Evolutionary conservation across 1,140 invertebrate species (phyloP).

Genomic region (Orius insidiosus): DNA sequence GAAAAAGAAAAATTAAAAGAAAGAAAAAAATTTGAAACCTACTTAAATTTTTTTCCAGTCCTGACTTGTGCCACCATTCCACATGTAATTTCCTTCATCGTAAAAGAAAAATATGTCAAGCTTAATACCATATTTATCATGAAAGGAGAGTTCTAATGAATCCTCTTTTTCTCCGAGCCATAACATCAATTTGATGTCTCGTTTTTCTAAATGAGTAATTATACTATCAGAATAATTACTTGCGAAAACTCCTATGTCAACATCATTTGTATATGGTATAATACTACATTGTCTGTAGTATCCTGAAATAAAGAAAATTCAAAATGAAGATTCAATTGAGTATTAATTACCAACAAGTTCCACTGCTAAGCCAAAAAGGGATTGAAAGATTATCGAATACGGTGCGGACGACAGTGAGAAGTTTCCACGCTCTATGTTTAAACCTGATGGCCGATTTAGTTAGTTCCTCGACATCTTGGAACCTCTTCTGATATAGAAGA

Average conservation of each 20-base stretch:
- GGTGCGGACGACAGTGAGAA: too few species aligned
- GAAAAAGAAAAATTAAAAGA: constrained; percentile 17
- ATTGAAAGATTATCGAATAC: too few species aligned
- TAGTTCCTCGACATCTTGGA: too few species aligned
- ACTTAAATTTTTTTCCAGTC: constrained; percentile 39
- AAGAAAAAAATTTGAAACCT: too few species aligned
- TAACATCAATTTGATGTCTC: constrained; percentile 31
- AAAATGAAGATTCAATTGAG: constrained; percentile 4
- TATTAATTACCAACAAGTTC: too few species aligned
- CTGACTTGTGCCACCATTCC: constrained; percentile 42
- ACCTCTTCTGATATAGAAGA: too few species aligned
- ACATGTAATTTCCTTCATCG: constrained; percentile 26
- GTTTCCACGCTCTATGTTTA: too few species aligned
- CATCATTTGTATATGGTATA: constrained; percentile 36
- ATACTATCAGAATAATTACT: constrained; percentile 31
- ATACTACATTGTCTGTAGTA: constrained; percentile 40
- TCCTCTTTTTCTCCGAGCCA: constrained; percentile 35
- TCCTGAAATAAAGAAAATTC: constrained; percentile 25
- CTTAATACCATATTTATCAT: constrained; percentile 29
- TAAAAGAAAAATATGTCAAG: constrained; percentile 43
- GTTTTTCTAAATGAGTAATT: constrained; percentile 27
- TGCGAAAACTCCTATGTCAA: constrained; percentile 39
- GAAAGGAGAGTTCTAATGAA: constrained; percentile 38
- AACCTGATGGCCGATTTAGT: too few species aligned
- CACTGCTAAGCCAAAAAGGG: too few species aligned